Evolutionary conservation across 1,140 invertebrate genomes (phyloP), one percentile per base, ranked within the genome.

Genomic region (Calycopis cecrops): DNA sequence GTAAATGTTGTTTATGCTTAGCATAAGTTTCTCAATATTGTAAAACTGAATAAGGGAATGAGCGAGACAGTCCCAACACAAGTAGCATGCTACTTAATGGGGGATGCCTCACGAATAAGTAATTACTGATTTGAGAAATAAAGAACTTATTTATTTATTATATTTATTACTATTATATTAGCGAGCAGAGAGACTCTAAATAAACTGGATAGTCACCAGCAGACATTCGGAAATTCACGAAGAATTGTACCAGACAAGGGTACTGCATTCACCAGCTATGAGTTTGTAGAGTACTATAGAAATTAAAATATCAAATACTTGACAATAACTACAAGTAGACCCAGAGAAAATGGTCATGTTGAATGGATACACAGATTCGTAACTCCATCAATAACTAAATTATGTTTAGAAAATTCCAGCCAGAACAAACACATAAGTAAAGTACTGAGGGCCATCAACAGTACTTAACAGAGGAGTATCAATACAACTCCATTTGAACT

Each of bases 111-210:
- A n/a, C n/a, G n/a, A n/a, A n/a, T n/a, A n/a, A n/a, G n/a, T n/a
- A n/a, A n/a, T n/a, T n/a, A n/a, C n/a, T n/a, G n/a, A n/a, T n/a
- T n/a, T n/a, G n/a, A n/a, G n/a, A n/a, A n/a, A n/a, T n/a, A n/a
- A n/a, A n/a, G n/a, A n/a, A n/a, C n/a, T n/a, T n/a, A n/a, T n/a
- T n/a, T n/a, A n/a, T n/a, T n/a, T n/a, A n/a, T n/a, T n/a, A n/a
- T n/a, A n/a, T n/a, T n/a, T n/a, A n/a, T n/a, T n/a, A n/a, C n/a
- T n/a, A n/a, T n/a, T n/a, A n/a, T n/a, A n/a, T n/a, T n/a, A n/a
- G n/a, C 69, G 3, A 55, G 69, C 0, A 53, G 59, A 44, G 71
- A 78, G 55, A 68, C 62, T 0, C 63, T 85, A 17, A 40, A 65
- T 6, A 75, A 67, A 52, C 50, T 79, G 9, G 40, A 35, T 9